Percentiles rank a stretch among this genome's conserved stretches.
phyloP scores from a whole-genome alignment of 2,113 vertebrate species.

The Passer montanus region DNA sequence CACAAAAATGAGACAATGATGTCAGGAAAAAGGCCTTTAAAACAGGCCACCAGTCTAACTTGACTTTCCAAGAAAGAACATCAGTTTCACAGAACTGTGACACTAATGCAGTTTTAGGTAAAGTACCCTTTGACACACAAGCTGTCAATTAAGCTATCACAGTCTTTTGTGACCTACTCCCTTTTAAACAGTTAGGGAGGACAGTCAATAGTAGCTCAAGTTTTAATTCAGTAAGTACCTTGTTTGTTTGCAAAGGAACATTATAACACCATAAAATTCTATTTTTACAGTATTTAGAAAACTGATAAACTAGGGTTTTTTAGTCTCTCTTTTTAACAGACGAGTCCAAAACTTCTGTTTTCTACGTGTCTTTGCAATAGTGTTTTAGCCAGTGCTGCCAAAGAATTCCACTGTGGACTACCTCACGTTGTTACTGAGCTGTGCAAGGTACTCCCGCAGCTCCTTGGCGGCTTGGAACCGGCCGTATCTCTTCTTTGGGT shows the following conservation, averaged over 20 bases:
- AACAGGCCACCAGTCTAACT: slow-evolving; percentile 79
- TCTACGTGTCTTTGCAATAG: slow-evolving; percentile 41
- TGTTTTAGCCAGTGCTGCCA: slow-evolving; percentile 40
- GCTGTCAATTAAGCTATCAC: slow-evolving; percentile 73
- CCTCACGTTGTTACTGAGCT: slow-evolving; percentile 87
- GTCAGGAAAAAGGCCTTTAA: slow-evolving; percentile 78
- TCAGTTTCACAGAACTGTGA: slow-evolving; percentile 80
- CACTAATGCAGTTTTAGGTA: slow-evolving; percentile 72
- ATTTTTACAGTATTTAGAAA: slow-evolving; percentile 57
- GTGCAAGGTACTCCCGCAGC: slow-evolving; percentile 91
- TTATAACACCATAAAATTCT: slow-evolving; percentile 41
- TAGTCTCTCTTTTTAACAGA: slow-evolving; percentile 25
- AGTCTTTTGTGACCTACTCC: slow-evolving; percentile 71
- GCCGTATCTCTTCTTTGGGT: slow-evolving; percentile 90
- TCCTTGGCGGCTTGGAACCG: slow-evolving; percentile 94
- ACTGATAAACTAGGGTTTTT: slow-evolving; percentile 11
- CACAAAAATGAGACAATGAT: slow-evolving; percentile 67
- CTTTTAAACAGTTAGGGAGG: slow-evolving; percentile 32
- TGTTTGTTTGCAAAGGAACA: slow-evolving; percentile 69
- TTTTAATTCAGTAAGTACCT: slow-evolving; percentile 70
- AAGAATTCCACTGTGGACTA: slow-evolving; percentile 72
- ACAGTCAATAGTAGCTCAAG: slow-evolving; percentile 69
- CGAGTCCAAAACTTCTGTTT: slow-evolving; percentile 36
- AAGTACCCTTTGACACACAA: slow-evolving; percentile 80
- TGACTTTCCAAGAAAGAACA: slow-evolving; percentile 80